Evolutionary conservation across 2,797 vertebrate genomes (phyloP), one percentile per base, ranked within the genome.

Genomic region (Centroberyx gerrardi): DNA sequence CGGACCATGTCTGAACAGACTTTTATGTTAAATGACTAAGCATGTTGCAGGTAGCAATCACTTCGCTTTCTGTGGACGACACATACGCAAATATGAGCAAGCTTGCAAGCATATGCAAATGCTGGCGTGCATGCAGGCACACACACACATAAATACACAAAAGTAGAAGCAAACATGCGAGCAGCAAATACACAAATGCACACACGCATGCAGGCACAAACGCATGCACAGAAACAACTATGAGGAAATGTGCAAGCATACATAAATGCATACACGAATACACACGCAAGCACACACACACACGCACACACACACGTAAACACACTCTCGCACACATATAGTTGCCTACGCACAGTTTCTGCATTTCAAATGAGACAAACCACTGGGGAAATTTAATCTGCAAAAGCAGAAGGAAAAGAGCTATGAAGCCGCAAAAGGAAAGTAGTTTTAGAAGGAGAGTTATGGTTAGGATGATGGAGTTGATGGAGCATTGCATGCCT

Each of bases 361-460:
- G 91, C 81, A 83, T 92, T 91, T 91, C 68, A 90, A 90, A 90
- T 93, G 87, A 94, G 86, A 92, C 86, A 91, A 93, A 92, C 92
- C 92, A 93, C 93, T 93, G 90, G 88, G 91, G 93, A 92, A 93
- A 90, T 87, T 84, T 79, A 93, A 91, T 91, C 89, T 93, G 88
- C 85, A 74, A 76, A 84, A 84, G 90, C 89, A 90, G 87, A 90
- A 83, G 90, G 90, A 87, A 92, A 91, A 91, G 85, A 81, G 77
- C 84, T 90, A 83, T 58, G 71, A 90, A 90, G 90, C 90, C 86
- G 2, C 88, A 91, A 81, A 86, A 82, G 81, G 76, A 91, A 91
- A 87, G 86, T 80, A 60, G 83, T 85, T 91, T 87, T 66, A 89
- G 69, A 86, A 82, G 15, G 61, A 87, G 86, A 90, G 84, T 90